Conservation (phyloP, 2,888 invertebrate genomes). For the Drosophila atripex region DNA sequence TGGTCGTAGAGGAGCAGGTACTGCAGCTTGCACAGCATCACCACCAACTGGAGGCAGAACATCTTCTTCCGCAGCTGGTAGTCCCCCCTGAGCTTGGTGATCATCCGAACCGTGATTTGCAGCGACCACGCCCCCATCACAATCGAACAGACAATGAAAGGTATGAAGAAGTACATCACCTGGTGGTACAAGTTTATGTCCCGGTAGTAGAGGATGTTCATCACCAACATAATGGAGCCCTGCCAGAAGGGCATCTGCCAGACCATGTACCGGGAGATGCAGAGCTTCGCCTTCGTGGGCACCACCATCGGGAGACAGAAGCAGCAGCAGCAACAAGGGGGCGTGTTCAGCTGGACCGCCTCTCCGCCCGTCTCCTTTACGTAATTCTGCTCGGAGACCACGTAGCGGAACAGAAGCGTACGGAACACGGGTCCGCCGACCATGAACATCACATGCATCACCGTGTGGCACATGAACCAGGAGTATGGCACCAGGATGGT, state of each 20-base stretch:
- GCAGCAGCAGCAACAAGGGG: slow-evolving; percentile 81
- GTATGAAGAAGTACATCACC: slow-evolving; percentile 80
- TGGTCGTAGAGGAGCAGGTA: slow-evolving; percentile 77
- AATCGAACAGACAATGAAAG: slow-evolving; percentile 82
- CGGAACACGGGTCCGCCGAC: slow-evolving; percentile 79
- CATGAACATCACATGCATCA: slow-evolving; percentile 82
- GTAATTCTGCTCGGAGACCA: slow-evolving; percentile 81
- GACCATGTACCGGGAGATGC: slow-evolving; percentile 78
- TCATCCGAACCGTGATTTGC: slow-evolving; percentile 81
- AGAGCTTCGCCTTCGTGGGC: slow-evolving; percentile 75
- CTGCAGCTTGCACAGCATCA: slow-evolving; percentile 82
- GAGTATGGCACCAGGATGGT: slow-evolving; percentile 81
- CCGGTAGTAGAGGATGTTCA: slow-evolving; percentile 80
- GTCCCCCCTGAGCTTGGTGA: slow-evolving; percentile 75
- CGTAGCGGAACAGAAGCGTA: slow-evolving; percentile 82
- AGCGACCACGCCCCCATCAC: slow-evolving; percentile 82
- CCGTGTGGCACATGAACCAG: slow-evolving; percentile 82
- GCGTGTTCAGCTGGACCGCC: slow-evolving; percentile 78
- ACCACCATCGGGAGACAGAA: slow-evolving; percentile 74
- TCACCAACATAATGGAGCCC: slow-evolving; percentile 79
- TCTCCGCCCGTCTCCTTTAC: slow-evolving; percentile 83
- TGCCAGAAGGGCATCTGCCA: slow-evolving; percentile 83
- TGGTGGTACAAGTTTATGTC: slow-evolving; percentile 69
- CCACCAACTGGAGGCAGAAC: slow-evolving; percentile 80
- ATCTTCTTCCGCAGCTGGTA: slow-evolving; percentile 81